phyloP scores from a whole-genome alignment of 92 coral and sea anemone species.

The Ricordea florida region DNA sequence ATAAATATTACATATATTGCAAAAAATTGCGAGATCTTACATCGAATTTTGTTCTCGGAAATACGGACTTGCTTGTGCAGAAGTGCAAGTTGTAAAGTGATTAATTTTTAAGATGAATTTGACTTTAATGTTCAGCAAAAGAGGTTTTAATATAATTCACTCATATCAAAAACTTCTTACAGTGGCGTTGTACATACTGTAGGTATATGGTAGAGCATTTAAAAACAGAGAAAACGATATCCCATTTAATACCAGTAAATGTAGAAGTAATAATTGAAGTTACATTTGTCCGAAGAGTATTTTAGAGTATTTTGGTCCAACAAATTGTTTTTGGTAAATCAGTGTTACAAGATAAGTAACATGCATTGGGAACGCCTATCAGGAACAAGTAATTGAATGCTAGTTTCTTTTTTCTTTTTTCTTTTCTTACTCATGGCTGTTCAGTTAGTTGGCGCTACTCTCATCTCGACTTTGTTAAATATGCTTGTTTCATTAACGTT shows the following conservation, averaged over 20 bases:
- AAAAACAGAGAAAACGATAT: conserved; percentile 5
- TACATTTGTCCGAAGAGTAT: conserved; percentile 26
- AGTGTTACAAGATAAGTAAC: not conserved
- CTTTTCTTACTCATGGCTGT: no score
- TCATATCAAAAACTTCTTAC: conserved; percentile 14
- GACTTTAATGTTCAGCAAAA: conserved; percentile 37
- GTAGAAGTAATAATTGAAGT: conserved; percentile 1
- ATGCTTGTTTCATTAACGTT: no score
- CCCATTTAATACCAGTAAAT: not conserved
- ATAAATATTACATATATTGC: not conserved
- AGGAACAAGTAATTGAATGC: conserved; percentile 1
- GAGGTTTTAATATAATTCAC: conserved; percentile 63
- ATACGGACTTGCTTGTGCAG: conserved; percentile 1
- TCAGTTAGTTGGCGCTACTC: no score
- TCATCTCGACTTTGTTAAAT: no score
- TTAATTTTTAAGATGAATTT: conserved; percentile 54
- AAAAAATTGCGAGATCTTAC: conserved; percentile 12
- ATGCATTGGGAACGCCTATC: not conserved
- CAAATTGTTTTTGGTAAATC: conserved; percentile 12
- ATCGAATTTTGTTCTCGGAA: conserved; percentile 8
- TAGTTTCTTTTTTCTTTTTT: no score
- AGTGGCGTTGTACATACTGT: conserved; percentile 31
- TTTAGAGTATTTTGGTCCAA: conserved; percentile 25
- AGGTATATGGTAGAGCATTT: conserved; percentile 23
- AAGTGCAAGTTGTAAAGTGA: not conserved